These are phyloP conservation scores for Polydrusus cervinus DNA, from an alignment of 2,888 invertebrate species.

Conservation along the genomic window DNA sequence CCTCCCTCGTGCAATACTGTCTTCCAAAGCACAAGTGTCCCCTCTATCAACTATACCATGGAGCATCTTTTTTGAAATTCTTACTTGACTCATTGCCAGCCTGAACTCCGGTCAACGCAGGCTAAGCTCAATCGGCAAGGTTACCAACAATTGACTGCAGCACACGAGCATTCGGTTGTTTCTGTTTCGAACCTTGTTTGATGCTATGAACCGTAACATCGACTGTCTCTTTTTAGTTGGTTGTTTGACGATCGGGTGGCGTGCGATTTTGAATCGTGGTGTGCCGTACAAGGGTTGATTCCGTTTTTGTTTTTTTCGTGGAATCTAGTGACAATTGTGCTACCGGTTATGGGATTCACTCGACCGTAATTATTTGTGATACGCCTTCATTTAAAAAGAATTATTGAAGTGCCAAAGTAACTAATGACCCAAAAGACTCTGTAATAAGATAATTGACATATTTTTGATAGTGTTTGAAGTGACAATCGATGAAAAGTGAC, in stretches of 20 bases:
- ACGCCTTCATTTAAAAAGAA: too few species aligned
- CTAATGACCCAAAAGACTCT: too few species aligned
- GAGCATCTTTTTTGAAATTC: slow-evolving; percentile 50
- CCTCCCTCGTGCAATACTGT: slow-evolving; percentile 44
- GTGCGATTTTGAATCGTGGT: not conserved
- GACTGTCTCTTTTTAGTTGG: slow-evolving; percentile 14
- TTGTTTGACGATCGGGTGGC: slow-evolving; percentile 11
- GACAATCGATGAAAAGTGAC: not conserved
- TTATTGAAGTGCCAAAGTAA: too few species aligned
- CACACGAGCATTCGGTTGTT: slow-evolving; percentile 32
- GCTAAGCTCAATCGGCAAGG: slow-evolving; percentile 34
- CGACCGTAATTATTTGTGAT: too few species aligned
- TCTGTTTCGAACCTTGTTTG: slow-evolving; percentile 22
- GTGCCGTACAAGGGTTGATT: slow-evolving; percentile 13
- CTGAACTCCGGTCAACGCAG: slow-evolving; percentile 60
- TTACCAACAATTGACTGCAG: slow-evolving; percentile 41
- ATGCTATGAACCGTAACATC: slow-evolving; percentile 14
- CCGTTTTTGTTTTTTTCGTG: not conserved
- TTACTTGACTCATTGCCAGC: slow-evolving; percentile 66
- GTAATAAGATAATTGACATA: not conserved
- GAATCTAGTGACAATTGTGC: slow-evolving; percentile 1
- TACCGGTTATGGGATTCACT: not conserved
- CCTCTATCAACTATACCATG: slow-evolving; percentile 42
- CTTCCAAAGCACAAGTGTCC: slow-evolving; percentile 40
- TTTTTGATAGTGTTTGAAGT: not conserved